Conservation (phyloP, 1,140 invertebrate genomes). For the Drosophila nasuta region DNA sequence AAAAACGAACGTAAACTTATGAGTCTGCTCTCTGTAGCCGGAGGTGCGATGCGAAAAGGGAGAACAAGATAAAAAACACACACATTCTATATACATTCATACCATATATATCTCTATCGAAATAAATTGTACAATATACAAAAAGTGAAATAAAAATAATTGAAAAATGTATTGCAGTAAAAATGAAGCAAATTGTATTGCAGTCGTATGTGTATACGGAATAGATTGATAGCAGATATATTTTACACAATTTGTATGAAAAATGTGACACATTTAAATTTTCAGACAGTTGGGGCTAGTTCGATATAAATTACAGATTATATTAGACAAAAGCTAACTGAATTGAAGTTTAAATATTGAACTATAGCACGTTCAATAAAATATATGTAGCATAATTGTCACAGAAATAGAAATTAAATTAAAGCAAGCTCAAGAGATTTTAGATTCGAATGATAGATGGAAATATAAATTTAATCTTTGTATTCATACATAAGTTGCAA, state of each 20-base stretch:
- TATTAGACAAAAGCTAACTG: too few species aligned
- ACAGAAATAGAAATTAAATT: too few species aligned
- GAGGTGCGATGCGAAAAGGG: conserved; percentile 24
- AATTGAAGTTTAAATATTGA: too few species aligned
- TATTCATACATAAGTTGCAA: too few species aligned
- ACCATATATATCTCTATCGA: conserved; percentile 27
- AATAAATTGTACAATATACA: conserved; percentile 57
- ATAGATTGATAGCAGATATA: conserved; percentile 29
- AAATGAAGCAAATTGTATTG: conserved; percentile 57
- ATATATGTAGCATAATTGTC: too few species aligned
- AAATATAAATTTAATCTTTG: too few species aligned
- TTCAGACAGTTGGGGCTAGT: conserved; percentile 8
- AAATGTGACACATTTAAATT: conserved; percentile 26
- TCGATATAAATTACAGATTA: too few species aligned
- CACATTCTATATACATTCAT: too few species aligned
- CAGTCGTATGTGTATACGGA: not conserved
- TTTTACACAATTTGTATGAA: conserved; percentile 51
- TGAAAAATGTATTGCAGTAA: conserved; percentile 78
- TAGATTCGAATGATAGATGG: too few species aligned
- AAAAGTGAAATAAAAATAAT: conserved; percentile 45
- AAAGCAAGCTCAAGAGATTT: too few species aligned
- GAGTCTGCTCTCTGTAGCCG: conserved; percentile 48
- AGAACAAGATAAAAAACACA: conserved; percentile 58
- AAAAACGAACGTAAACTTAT: conserved; percentile 81
- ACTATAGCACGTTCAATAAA: too few species aligned